Evolutionary conservation across 2,888 invertebrate genomes (phyloP).

Genomic region (Sinotaia quadrata): DNA sequence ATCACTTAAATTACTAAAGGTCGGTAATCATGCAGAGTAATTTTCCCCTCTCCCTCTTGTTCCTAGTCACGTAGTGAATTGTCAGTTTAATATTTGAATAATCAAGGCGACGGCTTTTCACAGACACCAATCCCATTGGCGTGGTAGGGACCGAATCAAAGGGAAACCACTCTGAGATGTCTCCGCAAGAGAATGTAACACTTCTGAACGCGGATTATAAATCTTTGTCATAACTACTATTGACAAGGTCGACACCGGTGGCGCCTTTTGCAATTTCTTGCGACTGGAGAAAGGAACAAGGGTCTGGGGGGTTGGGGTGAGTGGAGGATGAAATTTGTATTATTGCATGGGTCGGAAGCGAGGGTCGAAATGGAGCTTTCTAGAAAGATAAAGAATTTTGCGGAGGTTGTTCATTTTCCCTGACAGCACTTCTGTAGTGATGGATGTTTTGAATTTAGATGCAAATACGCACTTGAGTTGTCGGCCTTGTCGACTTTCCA

Average conservation of each 20-base stretch:
- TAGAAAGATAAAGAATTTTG: slow-evolving; percentile 16
- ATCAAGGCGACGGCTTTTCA: slow-evolving; percentile 15
- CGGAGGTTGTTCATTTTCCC: slow-evolving; percentile 32
- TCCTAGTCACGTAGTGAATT: not conserved
- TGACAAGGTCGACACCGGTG: slow-evolving; percentile 36
- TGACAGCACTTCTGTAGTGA: slow-evolving; percentile 32
- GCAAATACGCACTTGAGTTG: slow-evolving; percentile 38
- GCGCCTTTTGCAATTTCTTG: slow-evolving; percentile 35
- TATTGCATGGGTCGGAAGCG: slow-evolving; percentile 27
- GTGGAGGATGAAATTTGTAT: slow-evolving; percentile 41
- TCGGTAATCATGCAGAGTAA: too few species aligned
- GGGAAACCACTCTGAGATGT: slow-evolving; percentile 23
- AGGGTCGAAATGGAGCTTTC: slow-evolving; percentile 30
- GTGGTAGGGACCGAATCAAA: slow-evolving; percentile 1
- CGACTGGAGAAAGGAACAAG: slow-evolving; percentile 20
- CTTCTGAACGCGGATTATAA: slow-evolving; percentile 25
- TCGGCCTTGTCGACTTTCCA: slow-evolving; percentile 27
- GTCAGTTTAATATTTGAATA: slow-evolving; percentile 4
- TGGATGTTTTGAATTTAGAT: slow-evolving; percentile 45
- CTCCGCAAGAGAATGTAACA: slow-evolving; percentile 8
- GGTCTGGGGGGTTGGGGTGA: slow-evolving; percentile 14
- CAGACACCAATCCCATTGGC: not conserved
- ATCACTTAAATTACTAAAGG: too few species aligned
- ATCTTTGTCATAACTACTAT: slow-evolving; percentile 38
- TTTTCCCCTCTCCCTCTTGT: too few species aligned